Base-by-base conservation (phyloP, 2,888 invertebrate genomes). In the Rotaria magnacalcarata region DNA sequence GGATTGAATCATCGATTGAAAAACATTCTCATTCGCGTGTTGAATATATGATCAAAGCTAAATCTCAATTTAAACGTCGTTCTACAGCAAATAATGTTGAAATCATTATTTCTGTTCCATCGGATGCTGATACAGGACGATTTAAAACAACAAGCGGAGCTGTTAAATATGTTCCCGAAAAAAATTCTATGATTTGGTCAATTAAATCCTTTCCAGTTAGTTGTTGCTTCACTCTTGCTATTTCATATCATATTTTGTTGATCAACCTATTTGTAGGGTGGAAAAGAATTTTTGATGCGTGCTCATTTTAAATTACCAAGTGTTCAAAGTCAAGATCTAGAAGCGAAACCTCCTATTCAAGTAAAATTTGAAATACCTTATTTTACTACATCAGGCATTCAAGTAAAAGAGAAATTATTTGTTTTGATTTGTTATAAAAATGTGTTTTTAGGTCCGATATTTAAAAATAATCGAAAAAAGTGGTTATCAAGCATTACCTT, bases 301-400 rank as follows among this genome's bases (percentile, higher is more conserved):
- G 98, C 98, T 11, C 97, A 98, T 90, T 98, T 98, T 92, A 97
- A 97, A 0, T 92, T 98, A 87, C 98, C 98, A 0, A 97, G 97
- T 88, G 97, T 99, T 3, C 95, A 95, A 90, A 94, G 95, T 89
- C 97, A 97, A 90, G 96, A 97, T 89, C 67, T 94, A 0, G 97
- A 98, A 92, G 97, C 97, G 0, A 96, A 95, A 91, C 97, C 98
- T 84, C 98, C 98, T 0, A 98, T 99, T 88, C 96, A 96, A 92
- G 97, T 98, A 6, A 96, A 96, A 92, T 99, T 99, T 93, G 98
- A 98, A 92, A 98, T 98, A 89, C 98, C 98, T 0, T 98, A 98
- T 90, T 98, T 98, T 90, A 98, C 98, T 0, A 98, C 98, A 56
- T 97, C 97, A 50, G 98, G 98, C 58, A 97, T 99, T 89, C 98